Percentiles rank a stretch among this genome's conserved stretches.
phyloP scores from a whole-genome alignment of 2,113 vertebrate species.

The Chunga burmeisteri region DNA sequence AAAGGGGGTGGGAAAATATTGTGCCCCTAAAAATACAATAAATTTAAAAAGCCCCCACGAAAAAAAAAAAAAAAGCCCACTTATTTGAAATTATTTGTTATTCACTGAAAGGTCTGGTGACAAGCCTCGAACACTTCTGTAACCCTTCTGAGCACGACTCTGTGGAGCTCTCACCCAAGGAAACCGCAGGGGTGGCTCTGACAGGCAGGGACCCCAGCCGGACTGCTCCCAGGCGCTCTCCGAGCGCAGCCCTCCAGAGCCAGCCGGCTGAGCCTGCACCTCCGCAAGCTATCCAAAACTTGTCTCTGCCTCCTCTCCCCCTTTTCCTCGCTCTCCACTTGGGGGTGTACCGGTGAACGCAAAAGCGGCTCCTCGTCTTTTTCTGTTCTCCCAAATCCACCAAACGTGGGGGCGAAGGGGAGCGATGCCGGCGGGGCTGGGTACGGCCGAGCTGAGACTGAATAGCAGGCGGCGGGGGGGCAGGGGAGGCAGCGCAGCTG shows the following conservation, averaged over 20 bases:
- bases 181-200: neutral
- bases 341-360: neutral
- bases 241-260: neutral
- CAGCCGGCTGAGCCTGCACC: neutral
- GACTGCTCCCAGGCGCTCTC: neutral
- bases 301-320: neutral
- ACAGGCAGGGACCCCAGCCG: neutral
- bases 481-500: neutral
- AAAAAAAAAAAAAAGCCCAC: too few relatives aligned
- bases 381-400: neutral
- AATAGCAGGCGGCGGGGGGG: neutral
- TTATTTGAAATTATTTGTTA: neutral
- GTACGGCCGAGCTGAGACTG: neutral
- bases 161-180: neutral
- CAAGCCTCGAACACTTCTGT: neutral
- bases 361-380: neutral
- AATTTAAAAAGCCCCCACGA: neutral
- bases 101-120: neutral
- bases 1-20: neutral
- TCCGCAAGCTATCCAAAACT: neutral
- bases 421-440: neutral
- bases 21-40: neutral
- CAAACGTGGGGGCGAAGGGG: neutral
- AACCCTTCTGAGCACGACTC: neutral
- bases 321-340: neutral